Conservation (phyloP, 2,113 vertebrate species). For the Microtus richardsoni region DNA sequence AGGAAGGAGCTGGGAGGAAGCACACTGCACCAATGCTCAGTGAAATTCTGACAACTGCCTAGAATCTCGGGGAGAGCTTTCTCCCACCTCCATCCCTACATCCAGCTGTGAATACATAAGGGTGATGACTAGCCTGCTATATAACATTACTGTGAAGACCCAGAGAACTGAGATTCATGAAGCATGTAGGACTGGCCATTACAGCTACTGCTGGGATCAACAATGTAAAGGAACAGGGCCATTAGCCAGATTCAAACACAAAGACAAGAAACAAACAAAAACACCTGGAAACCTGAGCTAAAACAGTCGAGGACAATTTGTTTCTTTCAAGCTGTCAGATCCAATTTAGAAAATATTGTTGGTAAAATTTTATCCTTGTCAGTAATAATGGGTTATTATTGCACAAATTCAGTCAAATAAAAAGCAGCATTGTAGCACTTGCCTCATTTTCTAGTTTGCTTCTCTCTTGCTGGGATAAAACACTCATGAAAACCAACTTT, state of each 20-base stretch:
- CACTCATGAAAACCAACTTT: neutral
- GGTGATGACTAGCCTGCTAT: neutral
- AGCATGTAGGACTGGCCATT: neutral
- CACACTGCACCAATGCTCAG: neutral
- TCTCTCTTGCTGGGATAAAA: neutral
- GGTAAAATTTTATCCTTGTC: neutral
- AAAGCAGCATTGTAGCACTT: neutral
- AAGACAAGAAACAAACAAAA: neutral
- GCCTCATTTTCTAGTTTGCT: neutral
- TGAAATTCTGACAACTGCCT: neutral
- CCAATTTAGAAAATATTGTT: slow-evolving; percentile 13
- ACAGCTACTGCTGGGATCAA: neutral
- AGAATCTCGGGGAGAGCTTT: neutral
- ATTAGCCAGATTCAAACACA: neutral
- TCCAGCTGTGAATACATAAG: neutral
- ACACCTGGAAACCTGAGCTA: neutral
- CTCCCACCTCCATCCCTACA: too few species aligned
- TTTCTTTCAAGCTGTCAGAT: neutral
- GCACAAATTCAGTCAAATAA: neutral
- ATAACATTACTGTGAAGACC: neutral
- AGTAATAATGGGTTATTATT: neutral
- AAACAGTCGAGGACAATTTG: neutral
- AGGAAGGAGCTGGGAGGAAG: neutral
- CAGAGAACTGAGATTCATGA: too few species aligned
- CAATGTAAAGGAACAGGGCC: neutral